Percentiles rank a stretch among this genome's conserved stretches.
Evolutionary conservation across 1,140 invertebrate genomes (phyloP).

Genomic region (Tetranychus cinnabarinus): DNA sequence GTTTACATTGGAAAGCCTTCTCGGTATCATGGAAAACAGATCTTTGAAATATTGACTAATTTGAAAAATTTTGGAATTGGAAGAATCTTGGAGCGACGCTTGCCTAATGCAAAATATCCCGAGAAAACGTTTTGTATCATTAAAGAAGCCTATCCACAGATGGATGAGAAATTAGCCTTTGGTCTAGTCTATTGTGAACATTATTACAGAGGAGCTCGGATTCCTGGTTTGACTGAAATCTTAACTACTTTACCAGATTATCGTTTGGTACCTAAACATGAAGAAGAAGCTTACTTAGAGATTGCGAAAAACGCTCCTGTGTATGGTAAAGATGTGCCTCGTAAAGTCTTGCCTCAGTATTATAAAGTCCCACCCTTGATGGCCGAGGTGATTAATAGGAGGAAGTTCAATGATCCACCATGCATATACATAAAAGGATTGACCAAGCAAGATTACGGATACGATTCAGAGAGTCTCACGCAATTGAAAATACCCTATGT

Average conservation of each 20-base stretch:
- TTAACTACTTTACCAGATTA: slow-evolving; percentile 5
- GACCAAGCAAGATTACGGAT: background rate
- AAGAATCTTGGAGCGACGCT: slow-evolving; percentile 5
- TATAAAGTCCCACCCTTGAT: slow-evolving; percentile 8
- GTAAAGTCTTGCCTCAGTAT: background rate
- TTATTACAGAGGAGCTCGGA: slow-evolving; percentile 2
- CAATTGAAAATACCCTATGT: slow-evolving; percentile 4
- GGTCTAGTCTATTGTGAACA: slow-evolving; percentile 6
- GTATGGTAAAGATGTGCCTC: background rate
- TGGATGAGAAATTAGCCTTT: slow-evolving; percentile 10
- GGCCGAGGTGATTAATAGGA: slow-evolving; percentile 3
- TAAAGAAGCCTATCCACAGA: slow-evolving; percentile 9
- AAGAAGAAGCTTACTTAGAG: slow-evolving; percentile 7
- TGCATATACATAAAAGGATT: background rate
- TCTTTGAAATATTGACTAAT: slow-evolving; percentile 10
- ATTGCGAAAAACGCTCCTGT: background rate
- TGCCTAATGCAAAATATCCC: background rate
- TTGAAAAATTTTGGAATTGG: slow-evolving; percentile 11
- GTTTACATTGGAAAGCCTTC: background rate
- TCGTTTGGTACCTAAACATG: slow-evolving; percentile 8
- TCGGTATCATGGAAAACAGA: background rate
- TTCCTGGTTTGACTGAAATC: slow-evolving; percentile 3
- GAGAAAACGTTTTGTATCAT: slow-evolving; percentile 9
- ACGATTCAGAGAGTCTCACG: slow-evolving; percentile 4
- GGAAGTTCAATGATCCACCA: background rate